These are phyloP conservation scores for Hapalemur alaotrensis DNA, from an alignment of 2,797 vertebrate species.

Conservation along the genomic window DNA sequence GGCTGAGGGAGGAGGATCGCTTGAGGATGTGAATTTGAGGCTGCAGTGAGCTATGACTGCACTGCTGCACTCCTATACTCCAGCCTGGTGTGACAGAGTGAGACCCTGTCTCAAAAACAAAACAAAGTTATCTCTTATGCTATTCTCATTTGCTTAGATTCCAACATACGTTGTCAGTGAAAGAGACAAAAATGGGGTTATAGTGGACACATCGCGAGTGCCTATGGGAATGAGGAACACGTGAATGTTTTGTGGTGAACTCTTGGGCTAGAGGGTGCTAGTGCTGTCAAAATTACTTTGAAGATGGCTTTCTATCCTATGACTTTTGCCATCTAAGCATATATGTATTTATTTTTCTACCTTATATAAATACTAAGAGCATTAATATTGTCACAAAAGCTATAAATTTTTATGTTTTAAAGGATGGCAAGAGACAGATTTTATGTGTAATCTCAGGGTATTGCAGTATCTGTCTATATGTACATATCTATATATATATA, in stretches of 20 bases:
- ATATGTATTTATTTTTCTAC: background rate
- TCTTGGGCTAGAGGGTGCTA: background rate
- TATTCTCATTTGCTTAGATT: background rate
- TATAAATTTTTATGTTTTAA: background rate
- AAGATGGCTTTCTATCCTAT: background rate
- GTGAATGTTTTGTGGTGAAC: background rate
- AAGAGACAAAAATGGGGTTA: background rate
- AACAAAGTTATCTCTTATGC: background rate
- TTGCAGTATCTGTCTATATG: background rate
- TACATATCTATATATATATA: background rate
- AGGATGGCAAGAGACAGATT: background rate
- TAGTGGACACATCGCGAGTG: fast-evolving
- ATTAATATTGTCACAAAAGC: background rate
- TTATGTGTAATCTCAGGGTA: background rate
- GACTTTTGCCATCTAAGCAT: background rate
- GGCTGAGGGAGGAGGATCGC: background rate
- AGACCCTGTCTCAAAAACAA: background rate
- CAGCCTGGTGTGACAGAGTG: background rate
- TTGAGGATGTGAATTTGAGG: background rate
- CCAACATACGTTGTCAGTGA: background rate
- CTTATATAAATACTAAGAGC: background rate
- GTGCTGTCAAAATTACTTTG: background rate
- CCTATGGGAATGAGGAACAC: fast-evolving
- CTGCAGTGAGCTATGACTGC: background rate
- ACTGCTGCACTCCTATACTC: no score